A percentile compares a stretch with the other conserved stretches of the same genome.
These are phyloP conservation scores for Nesospiza acunhae DNA, from an alignment of 2,113 vertebrate genomes.

Conservation along the genomic window DNA sequence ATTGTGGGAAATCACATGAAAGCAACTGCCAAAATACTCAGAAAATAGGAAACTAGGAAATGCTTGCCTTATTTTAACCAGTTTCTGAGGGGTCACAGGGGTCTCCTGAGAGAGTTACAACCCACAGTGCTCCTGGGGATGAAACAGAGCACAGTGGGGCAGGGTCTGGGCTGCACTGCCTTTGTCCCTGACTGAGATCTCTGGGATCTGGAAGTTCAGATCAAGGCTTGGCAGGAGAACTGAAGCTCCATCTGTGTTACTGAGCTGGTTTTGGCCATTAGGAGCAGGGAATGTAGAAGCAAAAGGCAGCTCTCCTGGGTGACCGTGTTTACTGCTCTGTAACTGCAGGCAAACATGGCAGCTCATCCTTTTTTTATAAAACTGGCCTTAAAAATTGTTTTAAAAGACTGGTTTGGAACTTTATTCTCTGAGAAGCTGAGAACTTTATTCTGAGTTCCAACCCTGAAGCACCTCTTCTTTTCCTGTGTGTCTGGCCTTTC, in stretches of 20 bases:
- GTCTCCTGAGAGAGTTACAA: not conserved
- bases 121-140: not conserved
- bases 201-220: not conserved
- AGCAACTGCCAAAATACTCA: not conserved
- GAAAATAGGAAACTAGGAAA: not conserved
- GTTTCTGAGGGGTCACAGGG: not conserved
- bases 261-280: slow-evolving; percentile 3
- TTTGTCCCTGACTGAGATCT: not conserved
- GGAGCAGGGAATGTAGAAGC: not conserved
- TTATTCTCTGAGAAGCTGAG: not conserved
- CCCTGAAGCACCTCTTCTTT: not conserved
- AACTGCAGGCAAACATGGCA: not conserved
- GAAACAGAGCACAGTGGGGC: not conserved
- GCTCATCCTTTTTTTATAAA: not conserved
- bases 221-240: slow-evolving; percentile 17
- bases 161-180: not conserved
- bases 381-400: not conserved
- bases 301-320: not conserved
- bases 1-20: not conserved
- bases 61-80: not conserved
- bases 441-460: not conserved
- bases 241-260: slow-evolving; percentile 4
- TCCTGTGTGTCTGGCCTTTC: not conserved
- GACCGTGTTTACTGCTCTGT: not conserved
- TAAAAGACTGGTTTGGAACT: not conserved